phyloP scores from a whole-genome alignment of 2,113 vertebrate genomes.

The Phylloscopus trochiloides region DNA sequence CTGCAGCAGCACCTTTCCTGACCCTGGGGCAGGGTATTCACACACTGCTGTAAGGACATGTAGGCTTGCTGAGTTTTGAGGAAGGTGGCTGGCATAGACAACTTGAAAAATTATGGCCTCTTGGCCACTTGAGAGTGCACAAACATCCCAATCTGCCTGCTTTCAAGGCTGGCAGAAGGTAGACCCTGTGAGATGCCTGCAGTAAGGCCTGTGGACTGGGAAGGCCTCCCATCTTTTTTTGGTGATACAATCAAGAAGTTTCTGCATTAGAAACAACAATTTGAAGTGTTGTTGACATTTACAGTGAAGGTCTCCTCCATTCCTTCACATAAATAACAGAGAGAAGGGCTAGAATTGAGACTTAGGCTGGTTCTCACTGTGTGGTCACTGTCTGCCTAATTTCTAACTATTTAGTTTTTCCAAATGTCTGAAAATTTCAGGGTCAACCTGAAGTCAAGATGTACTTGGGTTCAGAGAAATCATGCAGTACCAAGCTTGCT shows the following conservation, averaged over 20 bases:
- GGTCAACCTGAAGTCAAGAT: constrained; percentile 45
- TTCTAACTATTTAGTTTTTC: constrained; percentile 34
- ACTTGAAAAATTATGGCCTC: not conserved
- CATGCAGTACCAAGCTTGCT: not conserved
- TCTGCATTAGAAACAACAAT: not conserved
- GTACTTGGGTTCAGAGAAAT: not conserved
- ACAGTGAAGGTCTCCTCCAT: not conserved
- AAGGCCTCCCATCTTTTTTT: not conserved
- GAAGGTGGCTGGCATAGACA: not conserved
- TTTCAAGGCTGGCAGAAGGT: not conserved
- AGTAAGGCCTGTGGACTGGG: not conserved
- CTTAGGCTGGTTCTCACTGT: constrained; percentile 27
- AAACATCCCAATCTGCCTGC: not conserved
- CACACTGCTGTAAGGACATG: not conserved
- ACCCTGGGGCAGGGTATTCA: not conserved
- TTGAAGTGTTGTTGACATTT: constrained; percentile 33
- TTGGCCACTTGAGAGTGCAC: not conserved
- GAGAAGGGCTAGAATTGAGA: not conserved
- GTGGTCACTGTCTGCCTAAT: constrained; percentile 30
- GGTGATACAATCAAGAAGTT: not conserved
- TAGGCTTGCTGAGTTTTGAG: not conserved
- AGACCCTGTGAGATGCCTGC: not conserved
- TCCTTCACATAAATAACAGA: constrained; percentile 24
- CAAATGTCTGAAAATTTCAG: constrained; percentile 14
- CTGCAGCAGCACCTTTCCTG: not conserved